Evolutionary conservation across 2,888 invertebrate genomes (phyloP).

Genomic region (Harpagoxenus sublaevis): DNA sequence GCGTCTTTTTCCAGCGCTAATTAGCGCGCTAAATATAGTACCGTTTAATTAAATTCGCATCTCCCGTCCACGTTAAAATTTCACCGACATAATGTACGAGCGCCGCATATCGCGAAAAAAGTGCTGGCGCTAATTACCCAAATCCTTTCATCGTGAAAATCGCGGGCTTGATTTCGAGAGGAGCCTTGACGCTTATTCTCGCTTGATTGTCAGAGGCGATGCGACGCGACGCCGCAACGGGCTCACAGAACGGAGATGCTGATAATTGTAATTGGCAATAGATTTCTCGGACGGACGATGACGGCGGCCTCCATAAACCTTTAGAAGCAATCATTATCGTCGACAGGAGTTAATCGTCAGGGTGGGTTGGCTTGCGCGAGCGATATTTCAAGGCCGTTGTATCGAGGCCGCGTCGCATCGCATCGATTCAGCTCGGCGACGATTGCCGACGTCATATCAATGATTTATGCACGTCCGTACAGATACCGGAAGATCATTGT

Average conservation of each 20-base stretch:
- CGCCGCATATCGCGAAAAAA: constrained; percentile 21
- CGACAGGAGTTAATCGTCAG: constrained; percentile 46
- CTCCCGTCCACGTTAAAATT: constrained; percentile 32
- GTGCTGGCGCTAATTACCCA: constrained; percentile 30
- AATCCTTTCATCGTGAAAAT: constrained; percentile 7
- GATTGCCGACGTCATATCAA: constrained; percentile 57
- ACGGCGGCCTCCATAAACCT: constrained; percentile 31
- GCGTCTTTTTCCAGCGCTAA: constrained; percentile 35
- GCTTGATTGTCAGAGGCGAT: neutral
- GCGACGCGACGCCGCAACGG: neutral
- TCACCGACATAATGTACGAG: constrained; percentile 25
- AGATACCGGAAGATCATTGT: constrained; percentile 69
- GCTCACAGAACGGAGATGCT: neutral
- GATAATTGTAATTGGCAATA: constrained; percentile 41
- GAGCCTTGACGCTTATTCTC: neutral
- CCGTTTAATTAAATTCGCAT: constrained; percentile 53
- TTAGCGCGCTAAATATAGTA: constrained; percentile 37
- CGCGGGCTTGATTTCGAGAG: constrained; percentile 6
- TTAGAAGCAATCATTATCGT: constrained; percentile 50
- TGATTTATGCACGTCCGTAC: constrained; percentile 59
- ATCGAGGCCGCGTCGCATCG: constrained; percentile 20
- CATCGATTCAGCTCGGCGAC: constrained; percentile 35
- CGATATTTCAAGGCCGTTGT: constrained; percentile 54
- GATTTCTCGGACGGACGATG: constrained; percentile 27
- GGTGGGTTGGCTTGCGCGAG: neutral